Base-by-base conservation (phyloP, 2,888 invertebrate genomes). In the Acleris cristana region DNA sequence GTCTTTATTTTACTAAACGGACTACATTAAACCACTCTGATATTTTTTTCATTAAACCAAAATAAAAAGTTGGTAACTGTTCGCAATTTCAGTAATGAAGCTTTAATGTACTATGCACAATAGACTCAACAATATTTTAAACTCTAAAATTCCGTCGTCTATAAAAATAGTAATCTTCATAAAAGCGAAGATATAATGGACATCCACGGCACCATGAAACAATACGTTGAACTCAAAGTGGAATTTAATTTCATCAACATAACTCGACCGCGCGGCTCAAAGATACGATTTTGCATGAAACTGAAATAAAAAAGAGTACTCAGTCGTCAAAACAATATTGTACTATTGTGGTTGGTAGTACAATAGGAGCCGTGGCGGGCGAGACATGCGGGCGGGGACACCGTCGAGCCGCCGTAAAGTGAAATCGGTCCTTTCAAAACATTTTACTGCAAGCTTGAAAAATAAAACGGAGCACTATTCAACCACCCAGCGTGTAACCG, bases 351-450 rank as follows among this genome's bases (percentile, higher is more conserved):
- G 89, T 87, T 86, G 86, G 84, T 85, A 79, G 82, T 81, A 91
- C 90, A 92, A 92, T 90, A 78, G 85, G 75, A 80, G 78, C 75
- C 76, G 77, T 73, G 74, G 83, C 74, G 74, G 83, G 70, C 71
- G 85, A 88, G 86, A 86, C 84, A 86, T 87, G 89, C 87, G 87
- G 86, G 86, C 74, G 75, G 54, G 74, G 73, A 71, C 71, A 55
- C 69, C 71, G 70, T 66, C 71, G 69, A 53, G 74, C 79, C 79
- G 83, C 83, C 83, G 89, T 81, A 87, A 87, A 88, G 90, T 88
- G 88, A 89, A 90, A 91, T 89, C 90, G 89, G 88, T 89, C 89
- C 92, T 89, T 91, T 90, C 90, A 91, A 90, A 91, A 91, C 89
- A 90, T 90, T 92, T 89, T 86, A 85, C 88, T 83, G 83, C 77